Percentiles rank a stretch among this genome's conserved stretches.
phyloP scores from a whole-genome alignment of 2,888 invertebrate species.

The Marasmarcha lunaedactyla region DNA sequence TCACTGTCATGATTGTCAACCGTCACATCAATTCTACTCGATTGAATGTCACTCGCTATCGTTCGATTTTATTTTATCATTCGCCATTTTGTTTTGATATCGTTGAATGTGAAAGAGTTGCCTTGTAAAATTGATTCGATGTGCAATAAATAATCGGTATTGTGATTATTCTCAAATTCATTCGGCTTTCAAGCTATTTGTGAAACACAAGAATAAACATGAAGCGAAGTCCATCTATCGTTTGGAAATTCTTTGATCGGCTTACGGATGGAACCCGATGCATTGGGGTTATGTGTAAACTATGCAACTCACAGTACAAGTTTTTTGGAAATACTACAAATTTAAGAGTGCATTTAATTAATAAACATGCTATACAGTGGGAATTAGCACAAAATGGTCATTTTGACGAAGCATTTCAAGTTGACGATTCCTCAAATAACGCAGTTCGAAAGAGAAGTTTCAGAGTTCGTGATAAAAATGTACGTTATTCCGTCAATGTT shows the following conservation, averaged over 20 bases:
- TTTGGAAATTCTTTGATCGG: slow-evolving; percentile 60
- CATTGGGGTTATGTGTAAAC: slow-evolving; percentile 52
- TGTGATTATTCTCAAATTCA: slow-evolving; percentile 15
- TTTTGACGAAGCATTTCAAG: slow-evolving; percentile 15
- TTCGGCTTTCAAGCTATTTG: slow-evolving; percentile 4
- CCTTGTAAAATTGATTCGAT: slow-evolving; percentile 2
- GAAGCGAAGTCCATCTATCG: slow-evolving; percentile 54
- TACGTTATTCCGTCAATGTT: slow-evolving; percentile 44
- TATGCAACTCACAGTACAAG: slow-evolving; percentile 57
- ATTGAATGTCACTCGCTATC: slow-evolving; percentile 18
- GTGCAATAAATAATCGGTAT: background rate
- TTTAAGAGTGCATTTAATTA: slow-evolving; percentile 46
- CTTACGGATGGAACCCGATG: slow-evolving; percentile 41
- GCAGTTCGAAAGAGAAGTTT: slow-evolving; percentile 8
- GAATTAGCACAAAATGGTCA: slow-evolving; percentile 45
- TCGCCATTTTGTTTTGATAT: slow-evolving; percentile 36
- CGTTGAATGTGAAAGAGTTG: background rate
- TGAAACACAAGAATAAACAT: slow-evolving; percentile 42
- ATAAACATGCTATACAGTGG: slow-evolving; percentile 62
- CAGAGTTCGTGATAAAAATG: slow-evolving; percentile 32
- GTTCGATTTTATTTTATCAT: slow-evolving; percentile 28
- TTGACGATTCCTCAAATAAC: slow-evolving; percentile 32
- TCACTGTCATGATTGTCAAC: too few relatives aligned
- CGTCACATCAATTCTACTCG: too few relatives aligned
- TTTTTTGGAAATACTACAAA: slow-evolving; percentile 63